Evolutionary conservation across 2,113 vertebrate genomes (phyloP).

Genomic region (Lichenostomus cassidix): DNA sequence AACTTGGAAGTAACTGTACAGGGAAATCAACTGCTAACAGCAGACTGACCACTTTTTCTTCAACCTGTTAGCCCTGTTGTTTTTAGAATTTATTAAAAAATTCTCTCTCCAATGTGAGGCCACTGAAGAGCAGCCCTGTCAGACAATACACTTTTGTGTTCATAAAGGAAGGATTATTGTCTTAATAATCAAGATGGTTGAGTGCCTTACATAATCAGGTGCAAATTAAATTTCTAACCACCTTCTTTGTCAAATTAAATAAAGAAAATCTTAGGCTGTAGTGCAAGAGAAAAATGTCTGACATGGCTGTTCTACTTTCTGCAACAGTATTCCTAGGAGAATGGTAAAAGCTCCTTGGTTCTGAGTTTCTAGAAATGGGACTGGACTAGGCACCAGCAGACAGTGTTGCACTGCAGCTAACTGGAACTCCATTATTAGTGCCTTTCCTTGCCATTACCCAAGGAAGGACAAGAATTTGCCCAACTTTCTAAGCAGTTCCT

Average conservation of each 20-base stretch:
- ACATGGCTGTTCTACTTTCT: not conserved
- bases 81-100: not conserved
- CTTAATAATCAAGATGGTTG: not conserved
- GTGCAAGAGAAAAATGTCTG: not conserved
- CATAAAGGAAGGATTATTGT: not conserved
- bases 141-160: not conserved
- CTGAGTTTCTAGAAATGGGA: not conserved
- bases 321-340: not conserved
- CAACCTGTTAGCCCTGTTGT: not conserved
- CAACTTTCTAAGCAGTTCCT: not conserved
- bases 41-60: not conserved
- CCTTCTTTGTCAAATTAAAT: not conserved
- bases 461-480: not conserved
- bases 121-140: not conserved
- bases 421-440: fast-evolving
- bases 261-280: not conserved
- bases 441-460: not conserved
- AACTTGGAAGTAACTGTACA: not conserved
- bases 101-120: not conserved
- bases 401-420: not conserved
- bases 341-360: not conserved
- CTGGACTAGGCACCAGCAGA: not conserved
- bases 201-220: not conserved
- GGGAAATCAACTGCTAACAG: not conserved
- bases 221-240: not conserved